Conservation (phyloP, 2,888 invertebrate species). For the Rutpela maculata region DNA sequence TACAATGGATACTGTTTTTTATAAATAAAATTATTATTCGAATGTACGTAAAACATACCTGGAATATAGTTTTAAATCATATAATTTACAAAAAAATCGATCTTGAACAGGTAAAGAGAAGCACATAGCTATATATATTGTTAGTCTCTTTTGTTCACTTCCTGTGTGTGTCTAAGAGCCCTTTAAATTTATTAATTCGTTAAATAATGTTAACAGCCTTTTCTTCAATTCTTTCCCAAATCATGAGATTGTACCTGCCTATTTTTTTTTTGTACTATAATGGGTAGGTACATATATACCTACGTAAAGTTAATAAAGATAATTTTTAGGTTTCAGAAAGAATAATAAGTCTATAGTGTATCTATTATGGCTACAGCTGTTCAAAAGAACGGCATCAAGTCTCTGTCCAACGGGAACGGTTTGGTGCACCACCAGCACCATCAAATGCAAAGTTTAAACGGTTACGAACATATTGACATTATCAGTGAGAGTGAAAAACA, state of each 20-base stretch:
- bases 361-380: constrained; percentile 85
- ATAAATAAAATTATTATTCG: constrained; percentile 45
- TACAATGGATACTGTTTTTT: constrained; percentile 65
- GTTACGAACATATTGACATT: constrained; percentile 57
- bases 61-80: background rate
- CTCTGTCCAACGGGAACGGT: constrained; percentile 80
- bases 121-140: background rate
- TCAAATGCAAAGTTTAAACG: constrained; percentile 72
- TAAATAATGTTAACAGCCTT: background rate
- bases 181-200: constrained; percentile 39
- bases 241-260: background rate
- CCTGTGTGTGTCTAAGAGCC: constrained; percentile 49
- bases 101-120: constrained; percentile 24
- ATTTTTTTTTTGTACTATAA: background rate
- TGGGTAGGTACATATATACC: background rate
- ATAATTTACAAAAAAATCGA: background rate
- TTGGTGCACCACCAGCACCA: constrained; percentile 68
- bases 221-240: constrained; percentile 2
- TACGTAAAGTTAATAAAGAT: background rate
- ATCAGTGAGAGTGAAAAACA: constrained; percentile 49
- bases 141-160: constrained; percentile 44
- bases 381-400: constrained; percentile 89
- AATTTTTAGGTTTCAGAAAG: constrained; percentile 14
- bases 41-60: constrained; percentile 23
- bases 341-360: background rate